Percentiles rank a stretch among this genome's conserved stretches.
These are phyloP conservation scores for Caenorhabditis angaria DNA, from an alignment of 2,888 invertebrate genomes.

Conservation along the genomic window DNA sequence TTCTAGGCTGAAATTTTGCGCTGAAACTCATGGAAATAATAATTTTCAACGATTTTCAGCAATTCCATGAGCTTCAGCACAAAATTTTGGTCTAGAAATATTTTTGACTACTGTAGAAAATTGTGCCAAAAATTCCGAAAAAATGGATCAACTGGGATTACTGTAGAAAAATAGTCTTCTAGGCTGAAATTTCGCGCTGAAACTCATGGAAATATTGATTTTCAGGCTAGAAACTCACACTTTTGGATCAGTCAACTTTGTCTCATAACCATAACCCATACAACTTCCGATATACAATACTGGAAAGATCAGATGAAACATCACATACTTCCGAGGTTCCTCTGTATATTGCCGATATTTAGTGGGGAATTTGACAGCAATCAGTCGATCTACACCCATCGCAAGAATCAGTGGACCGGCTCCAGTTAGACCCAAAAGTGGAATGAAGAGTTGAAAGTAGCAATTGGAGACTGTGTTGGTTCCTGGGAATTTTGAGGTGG, in stretches of 20 bases:
- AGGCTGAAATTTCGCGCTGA: too few relatives aligned
- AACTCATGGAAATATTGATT: too few relatives aligned
- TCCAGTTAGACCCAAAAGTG: slow-evolving; percentile 33
- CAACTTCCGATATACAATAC: slow-evolving; percentile 20
- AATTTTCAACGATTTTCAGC: too few relatives aligned
- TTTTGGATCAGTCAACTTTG: slow-evolving; percentile 25
- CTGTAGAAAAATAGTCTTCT: too few relatives aligned
- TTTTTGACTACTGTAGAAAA: too few relatives aligned
- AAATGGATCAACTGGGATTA: too few relatives aligned
- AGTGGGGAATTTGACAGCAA: slow-evolving; percentile 43
- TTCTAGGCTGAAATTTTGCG: too few relatives aligned
- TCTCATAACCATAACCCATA: slow-evolving; percentile 26
- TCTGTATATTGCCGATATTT: slow-evolving; percentile 49
- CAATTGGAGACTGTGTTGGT: slow-evolving; percentile 37
- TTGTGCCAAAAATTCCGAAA: too few relatives aligned
- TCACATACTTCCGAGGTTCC: slow-evolving; percentile 28
- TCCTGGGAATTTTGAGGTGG: too few relatives aligned
- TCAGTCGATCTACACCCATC: slow-evolving; percentile 47
- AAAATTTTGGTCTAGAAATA: too few relatives aligned
- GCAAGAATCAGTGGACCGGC: slow-evolving; percentile 43
- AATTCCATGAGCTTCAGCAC: too few relatives aligned
- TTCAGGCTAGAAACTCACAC: slow-evolving; percentile 32
- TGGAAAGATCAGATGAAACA: slow-evolving; percentile 33
- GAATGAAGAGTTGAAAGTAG: slow-evolving; percentile 37
- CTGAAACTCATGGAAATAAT: too few relatives aligned